Base-by-base conservation (phyloP, 2,888 invertebrate species). In the Cetonia aurata region DNA sequence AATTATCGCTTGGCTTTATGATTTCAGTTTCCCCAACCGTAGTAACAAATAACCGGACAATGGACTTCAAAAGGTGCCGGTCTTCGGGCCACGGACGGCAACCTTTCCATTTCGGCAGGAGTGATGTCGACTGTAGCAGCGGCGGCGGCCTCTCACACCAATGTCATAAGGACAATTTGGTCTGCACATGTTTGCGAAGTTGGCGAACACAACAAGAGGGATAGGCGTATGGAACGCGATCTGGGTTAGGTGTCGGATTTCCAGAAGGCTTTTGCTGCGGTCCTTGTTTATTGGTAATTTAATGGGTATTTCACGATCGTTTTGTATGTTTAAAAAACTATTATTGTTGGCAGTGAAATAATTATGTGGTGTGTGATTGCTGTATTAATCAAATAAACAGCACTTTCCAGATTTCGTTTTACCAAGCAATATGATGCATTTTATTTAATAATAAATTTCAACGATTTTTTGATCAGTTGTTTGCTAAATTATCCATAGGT, bases 161-260 rank as follows among this genome's bases (percentile, higher is more conserved):
- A 66, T 60, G 55, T 56, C 70, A 67, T 57, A 70, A 70, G 66
- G 67, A 67, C 70, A 70, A 67, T 70, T 70, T 66, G 70, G 66
- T 55, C 66, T 12, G 70, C 70, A 70, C 57, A 67, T 70, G 70
- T 66, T 70, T 70, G 65, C 70, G 50, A 57, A 70, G 17, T 56
- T 56, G 31, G 48, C 60, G 46, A 48, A 48, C 46, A 31, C 17
- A 13, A 13, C 9, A 10, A 60, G 48, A 25, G 17, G n/a, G 44
- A 42, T 19, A 41, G 66, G 41, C 67, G 19, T 55, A 56, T 12
- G 55, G 13, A 46, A 60, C 55, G 25, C 67, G 46, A 55, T 55
- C 59, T 48, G 60, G 17, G 42, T 56, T 69, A 37, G 62, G 69
- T 69, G n/a, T 69, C 44, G 17, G 31, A 31, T 69, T 69, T 31